A percentile compares a stretch with the other conserved stretches of the same genome.
Evolutionary conservation across 2,113 vertebrate species (phyloP).

Genomic region (Channa maculata): DNA sequence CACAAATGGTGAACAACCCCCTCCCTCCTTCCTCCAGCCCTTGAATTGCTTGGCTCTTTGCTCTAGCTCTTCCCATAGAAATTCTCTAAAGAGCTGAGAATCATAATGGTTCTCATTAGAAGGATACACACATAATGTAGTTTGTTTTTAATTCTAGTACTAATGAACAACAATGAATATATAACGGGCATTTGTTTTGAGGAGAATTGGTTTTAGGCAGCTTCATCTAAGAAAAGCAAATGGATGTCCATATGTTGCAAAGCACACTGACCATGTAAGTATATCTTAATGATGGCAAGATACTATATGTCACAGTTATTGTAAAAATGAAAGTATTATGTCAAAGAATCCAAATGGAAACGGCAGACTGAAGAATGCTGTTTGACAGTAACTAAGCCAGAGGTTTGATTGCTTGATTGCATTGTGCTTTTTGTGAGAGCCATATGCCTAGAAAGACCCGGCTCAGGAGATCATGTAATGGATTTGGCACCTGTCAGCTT

Average conservation of each 20-base stretch:
- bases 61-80: background rate
- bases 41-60: too few relatives aligned
- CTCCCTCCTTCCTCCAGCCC: background rate
- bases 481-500: slow-evolving; percentile 64
- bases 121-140: background rate
- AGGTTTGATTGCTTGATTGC: slow-evolving; percentile 12
- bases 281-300: background rate
- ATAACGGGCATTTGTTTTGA: background rate
- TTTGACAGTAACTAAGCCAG: slow-evolving; percentile 9
- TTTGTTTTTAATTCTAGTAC: too few relatives aligned
- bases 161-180: background rate
- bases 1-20: slow-evolving; percentile 6
- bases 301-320: background rate
- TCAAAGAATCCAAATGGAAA: slow-evolving; percentile 1
- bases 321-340: background rate
- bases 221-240: background rate
- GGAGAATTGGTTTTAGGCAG: background rate
- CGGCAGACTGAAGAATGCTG: background rate
- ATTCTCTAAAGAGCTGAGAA: background rate
- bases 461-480: slow-evolving; percentile 62
- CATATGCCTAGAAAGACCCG: slow-evolving; percentile 52
- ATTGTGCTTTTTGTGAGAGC: slow-evolving; percentile 25
- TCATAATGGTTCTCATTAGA: background rate
- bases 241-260: background rate
- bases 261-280: background rate